A percentile compares a stretch with the other conserved stretches of the same genome.
These are phyloP conservation scores for Scaptomyza hsui DNA, from an alignment of 1,140 invertebrate species.

Conservation along the genomic window DNA sequence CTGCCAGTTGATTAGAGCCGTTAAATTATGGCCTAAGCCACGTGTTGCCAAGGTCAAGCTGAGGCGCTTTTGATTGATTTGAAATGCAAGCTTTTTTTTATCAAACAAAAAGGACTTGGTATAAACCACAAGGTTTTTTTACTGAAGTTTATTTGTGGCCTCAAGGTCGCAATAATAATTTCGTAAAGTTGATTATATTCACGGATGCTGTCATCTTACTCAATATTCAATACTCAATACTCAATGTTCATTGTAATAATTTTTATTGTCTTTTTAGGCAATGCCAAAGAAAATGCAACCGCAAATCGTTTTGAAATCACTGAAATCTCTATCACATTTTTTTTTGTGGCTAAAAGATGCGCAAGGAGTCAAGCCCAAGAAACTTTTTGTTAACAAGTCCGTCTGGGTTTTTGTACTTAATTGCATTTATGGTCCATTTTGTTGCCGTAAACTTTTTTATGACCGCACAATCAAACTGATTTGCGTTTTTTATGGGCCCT, in stretches of 20 bases:
- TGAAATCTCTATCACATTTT: conserved; percentile 2
- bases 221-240: conserved; percentile 14
- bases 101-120: not conserved
- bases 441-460: conserved; percentile 68
- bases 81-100: conserved; percentile 63
- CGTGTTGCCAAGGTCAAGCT: conserved; percentile 68
- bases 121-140: not conserved
- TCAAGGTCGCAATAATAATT: conserved; percentile 28
- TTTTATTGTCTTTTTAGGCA: conserved; percentile 44
- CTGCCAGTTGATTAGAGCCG: conserved; percentile 31
- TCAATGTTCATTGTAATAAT: conserved; percentile 47
- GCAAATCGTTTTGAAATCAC: conserved; percentile 66
- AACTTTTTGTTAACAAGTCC: conserved; percentile 13
- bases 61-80: conserved; percentile 67
- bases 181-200: conserved; percentile 18
- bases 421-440: conserved; percentile 72
- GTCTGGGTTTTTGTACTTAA: conserved; percentile 65
- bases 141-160: not conserved
- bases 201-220: conserved; percentile 15
- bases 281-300: conserved; percentile 45
- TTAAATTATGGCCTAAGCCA: conserved; percentile 55
- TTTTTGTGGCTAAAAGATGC: conserved; percentile 17
- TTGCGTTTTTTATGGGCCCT: conserved; percentile 73
- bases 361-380: conserved; percentile 37
- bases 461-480: conserved; percentile 72